Conservation (phyloP, 2,113 vertebrate species). For the Ailurus styani region DNA sequence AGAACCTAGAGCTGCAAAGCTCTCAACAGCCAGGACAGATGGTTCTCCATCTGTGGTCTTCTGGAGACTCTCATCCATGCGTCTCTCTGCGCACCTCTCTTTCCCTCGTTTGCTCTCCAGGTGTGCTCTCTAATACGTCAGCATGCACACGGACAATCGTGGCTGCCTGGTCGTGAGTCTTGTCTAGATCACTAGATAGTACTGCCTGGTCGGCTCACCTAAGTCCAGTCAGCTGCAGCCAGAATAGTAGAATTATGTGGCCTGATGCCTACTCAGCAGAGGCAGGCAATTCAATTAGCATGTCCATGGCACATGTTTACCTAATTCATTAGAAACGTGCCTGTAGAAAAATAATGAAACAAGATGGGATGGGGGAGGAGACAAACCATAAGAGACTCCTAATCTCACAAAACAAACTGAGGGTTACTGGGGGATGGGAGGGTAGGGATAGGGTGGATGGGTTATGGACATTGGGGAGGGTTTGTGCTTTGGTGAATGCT, state of each 20-base stretch:
- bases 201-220: neutral
- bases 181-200: neutral
- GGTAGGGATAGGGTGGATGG: no score
- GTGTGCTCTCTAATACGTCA: neutral
- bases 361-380: no score
- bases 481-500: no score
- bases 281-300: neutral
- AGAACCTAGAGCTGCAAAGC: neutral
- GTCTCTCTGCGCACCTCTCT: neutral
- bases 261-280: neutral
- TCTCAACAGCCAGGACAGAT: neutral
- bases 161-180: neutral
- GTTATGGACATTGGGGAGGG: no score
- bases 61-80: neutral
- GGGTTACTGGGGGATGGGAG: no score
- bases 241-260: neutral
- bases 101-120: neutral
- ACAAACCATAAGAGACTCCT: no score
- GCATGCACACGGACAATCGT: fast-evolving
- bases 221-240: neutral
- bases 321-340: neutral
- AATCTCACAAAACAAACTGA: no score
- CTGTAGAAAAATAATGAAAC: no score
- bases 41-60: neutral
- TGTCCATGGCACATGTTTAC: neutral